Evolutionary conservation across 2,113 vertebrate genomes (phyloP).

Genomic region (Hystrix cristata): DNA sequence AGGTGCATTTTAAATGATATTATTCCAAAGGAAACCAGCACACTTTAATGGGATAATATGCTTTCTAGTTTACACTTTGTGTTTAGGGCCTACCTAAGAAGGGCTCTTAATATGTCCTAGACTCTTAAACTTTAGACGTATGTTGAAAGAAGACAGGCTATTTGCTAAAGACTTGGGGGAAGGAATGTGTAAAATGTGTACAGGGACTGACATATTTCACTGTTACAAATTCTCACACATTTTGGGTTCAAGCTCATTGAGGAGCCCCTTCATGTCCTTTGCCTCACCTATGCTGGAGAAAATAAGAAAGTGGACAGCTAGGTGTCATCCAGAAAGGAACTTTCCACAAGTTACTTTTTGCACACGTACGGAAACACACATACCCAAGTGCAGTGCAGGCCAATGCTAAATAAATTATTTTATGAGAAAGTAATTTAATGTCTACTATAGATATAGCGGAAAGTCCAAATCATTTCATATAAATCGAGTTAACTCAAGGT

Average conservation of each 20-base stretch:
- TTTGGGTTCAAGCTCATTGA: neutral
- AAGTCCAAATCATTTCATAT: neutral
- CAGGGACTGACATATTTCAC: neutral
- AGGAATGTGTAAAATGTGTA: neutral
- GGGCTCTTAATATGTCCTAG: neutral
- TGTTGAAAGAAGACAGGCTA: constrained; percentile 43
- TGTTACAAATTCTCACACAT: constrained; percentile 60
- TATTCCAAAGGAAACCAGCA: constrained; percentile 67
- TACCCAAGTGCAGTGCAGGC: neutral
- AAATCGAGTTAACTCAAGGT: constrained; percentile 40
- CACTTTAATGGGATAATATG: constrained; percentile 56
- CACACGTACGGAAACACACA: neutral
- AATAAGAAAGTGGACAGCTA: constrained; percentile 42
- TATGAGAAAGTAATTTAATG: constrained; percentile 55
- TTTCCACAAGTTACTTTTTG: constrained; percentile 40
- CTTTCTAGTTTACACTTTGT: constrained; percentile 5
- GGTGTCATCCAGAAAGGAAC: constrained; percentile 58
- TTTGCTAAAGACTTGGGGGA: constrained; percentile 16
- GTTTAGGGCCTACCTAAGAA: neutral
- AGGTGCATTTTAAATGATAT: constrained; percentile 75
- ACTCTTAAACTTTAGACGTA: constrained; percentile 52
- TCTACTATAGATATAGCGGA: neutral
- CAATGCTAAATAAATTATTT: neutral
- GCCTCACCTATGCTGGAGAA: constrained; percentile 29
- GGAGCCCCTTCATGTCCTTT: neutral